phyloP scores from a whole-genome alignment of 2,797 vertebrate genomes.

The Dendrocincla tyrannina region DNA sequence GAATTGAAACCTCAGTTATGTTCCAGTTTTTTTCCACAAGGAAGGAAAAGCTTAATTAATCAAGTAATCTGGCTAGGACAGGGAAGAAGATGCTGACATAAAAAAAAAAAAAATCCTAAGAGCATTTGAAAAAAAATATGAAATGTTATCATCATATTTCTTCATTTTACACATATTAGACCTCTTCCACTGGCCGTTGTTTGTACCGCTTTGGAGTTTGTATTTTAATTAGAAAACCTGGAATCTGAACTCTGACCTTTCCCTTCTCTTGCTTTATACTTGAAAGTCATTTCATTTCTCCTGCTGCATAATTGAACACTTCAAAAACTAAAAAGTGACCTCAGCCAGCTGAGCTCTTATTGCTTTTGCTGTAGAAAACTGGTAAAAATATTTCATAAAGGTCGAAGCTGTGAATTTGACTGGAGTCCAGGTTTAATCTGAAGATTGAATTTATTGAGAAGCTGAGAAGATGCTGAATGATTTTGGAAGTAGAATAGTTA shows the following conservation, averaged over 20 bases:
- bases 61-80: neutral
- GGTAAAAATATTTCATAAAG: neutral
- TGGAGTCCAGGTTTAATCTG: neutral
- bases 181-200: neutral
- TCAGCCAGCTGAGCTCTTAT: conserved; percentile 1
- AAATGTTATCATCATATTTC: neutral
- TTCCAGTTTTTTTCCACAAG: neutral
- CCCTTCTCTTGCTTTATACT: neutral
- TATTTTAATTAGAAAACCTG: neutral
- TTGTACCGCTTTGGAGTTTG: neutral
- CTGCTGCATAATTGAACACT: conserved; percentile 38
- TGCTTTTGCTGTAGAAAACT: neutral
- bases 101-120: neutral
- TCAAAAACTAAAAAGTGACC: neutral
- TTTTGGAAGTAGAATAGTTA: neutral
- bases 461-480: neutral
- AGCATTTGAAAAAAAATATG: neutral
- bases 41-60: neutral
- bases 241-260: neutral
- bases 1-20: neutral
- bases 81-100: neutral
- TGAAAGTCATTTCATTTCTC: neutral
- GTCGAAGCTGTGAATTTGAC: neutral
- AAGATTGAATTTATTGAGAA: neutral
- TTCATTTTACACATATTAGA: neutral